These are phyloP conservation scores for Bemisia tabaci DNA, from an alignment of 1,140 invertebrate species.

Conservation along the genomic window DNA sequence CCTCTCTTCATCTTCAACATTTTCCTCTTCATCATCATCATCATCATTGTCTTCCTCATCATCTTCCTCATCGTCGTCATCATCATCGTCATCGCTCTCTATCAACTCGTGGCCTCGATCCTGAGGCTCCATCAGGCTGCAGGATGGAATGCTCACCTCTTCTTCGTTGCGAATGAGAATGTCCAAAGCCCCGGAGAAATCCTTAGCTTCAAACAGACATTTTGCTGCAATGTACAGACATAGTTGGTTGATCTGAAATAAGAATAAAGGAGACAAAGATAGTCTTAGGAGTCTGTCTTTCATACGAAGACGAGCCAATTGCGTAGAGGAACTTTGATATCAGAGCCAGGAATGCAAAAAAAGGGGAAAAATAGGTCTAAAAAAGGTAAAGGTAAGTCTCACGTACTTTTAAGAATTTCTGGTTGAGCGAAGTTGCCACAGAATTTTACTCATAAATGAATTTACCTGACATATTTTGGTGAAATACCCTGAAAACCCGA, in stretches of 20 bases:
- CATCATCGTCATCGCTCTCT: not conserved
- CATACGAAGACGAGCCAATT: no score
- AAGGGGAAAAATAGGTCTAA: no score
- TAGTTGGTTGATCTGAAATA: constrained; percentile 49
- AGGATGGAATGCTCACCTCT: not conserved
- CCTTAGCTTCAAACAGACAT: constrained; percentile 57
- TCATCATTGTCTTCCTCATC: not conserved
- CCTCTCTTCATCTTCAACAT: not conserved
- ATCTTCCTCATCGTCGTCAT: not conserved
- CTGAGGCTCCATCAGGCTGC: not conserved
- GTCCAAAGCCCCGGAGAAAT: constrained; percentile 18
- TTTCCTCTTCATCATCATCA: not conserved
- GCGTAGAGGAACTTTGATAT: no score
- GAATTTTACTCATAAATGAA: no score
- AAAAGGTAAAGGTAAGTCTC: no score
- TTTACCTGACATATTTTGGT: no score
- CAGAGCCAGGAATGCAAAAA: no score
- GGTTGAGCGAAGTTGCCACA: no score
- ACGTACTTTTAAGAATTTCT: no score
- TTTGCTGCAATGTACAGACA: constrained; percentile 72
- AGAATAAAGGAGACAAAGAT: no score
- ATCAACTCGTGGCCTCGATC: not conserved
- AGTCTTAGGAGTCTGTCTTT: no score
- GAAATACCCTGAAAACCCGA: no score
- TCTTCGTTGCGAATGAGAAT: constrained; percentile 3